Evolutionary conservation across 1,140 invertebrate species (phyloP).

Genomic region (Anoplolepis gracilipes): DNA sequence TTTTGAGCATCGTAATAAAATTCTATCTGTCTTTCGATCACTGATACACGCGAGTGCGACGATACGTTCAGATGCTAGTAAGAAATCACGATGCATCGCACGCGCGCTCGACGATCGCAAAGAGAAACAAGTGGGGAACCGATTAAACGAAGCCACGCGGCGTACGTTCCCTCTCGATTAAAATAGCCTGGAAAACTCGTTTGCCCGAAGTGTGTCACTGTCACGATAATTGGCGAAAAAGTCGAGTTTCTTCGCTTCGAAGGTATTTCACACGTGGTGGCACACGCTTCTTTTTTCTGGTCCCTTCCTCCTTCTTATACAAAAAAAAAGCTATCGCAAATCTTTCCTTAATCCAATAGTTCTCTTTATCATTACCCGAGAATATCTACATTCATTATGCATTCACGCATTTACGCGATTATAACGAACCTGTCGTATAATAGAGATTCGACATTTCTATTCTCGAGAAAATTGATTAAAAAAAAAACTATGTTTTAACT

Average conservation of each 20-base stretch:
- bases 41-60: background rate
- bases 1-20: background rate
- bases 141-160: conserved; percentile 37
- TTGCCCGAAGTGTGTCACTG: conserved; percentile 55
- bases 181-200: conserved; percentile 54
- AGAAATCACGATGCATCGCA: conserved; percentile 41
- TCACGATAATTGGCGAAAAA: conserved; percentile 55
- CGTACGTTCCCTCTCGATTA: conserved; percentile 52
- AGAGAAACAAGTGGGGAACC: conserved; percentile 33
- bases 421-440: background rate
- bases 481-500: background rate
- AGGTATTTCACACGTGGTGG: background rate
- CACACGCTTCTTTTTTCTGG: background rate
- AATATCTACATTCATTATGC: conserved; percentile 4
- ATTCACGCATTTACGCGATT: background rate
- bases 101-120: conserved; percentile 15
- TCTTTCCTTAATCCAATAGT: background rate
- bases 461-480: background rate
- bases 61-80: background rate
- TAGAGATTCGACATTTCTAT: background rate
- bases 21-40: conserved; percentile 9
- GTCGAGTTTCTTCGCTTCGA: conserved; percentile 26
- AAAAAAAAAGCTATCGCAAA: background rate
- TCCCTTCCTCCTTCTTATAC: too few relatives aligned
- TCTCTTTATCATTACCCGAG: background rate